These are phyloP conservation scores for Pammene fasciana DNA, from an alignment of 2,888 invertebrate species.

Conservation along the genomic window DNA sequence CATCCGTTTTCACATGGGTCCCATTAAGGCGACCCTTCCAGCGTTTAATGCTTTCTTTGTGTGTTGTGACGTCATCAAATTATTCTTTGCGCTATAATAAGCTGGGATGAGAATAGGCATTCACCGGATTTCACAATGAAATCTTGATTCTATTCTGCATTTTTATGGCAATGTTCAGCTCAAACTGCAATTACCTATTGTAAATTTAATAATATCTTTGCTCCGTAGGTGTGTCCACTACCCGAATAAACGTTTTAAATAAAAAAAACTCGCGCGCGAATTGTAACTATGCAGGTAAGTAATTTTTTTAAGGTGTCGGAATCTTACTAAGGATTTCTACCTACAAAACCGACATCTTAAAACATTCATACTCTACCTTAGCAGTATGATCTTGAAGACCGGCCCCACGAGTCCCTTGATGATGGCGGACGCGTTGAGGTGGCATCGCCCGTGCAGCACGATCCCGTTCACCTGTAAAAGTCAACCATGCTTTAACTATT, in stretches of 20 bases:
- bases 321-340: too few species aligned
- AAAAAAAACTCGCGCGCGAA: too few species aligned
- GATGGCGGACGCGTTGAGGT: conserved; percentile 97
- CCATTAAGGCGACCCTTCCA: conserved; percentile 38
- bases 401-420: conserved; percentile 95
- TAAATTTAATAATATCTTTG: too few species aligned
- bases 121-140: background rate
- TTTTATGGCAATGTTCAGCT: too few species aligned
- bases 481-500: conserved; percentile 39
- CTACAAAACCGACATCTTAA: too few species aligned
- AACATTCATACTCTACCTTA: too few species aligned
- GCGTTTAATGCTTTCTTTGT: conserved; percentile 40
- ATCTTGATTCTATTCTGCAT: too few species aligned
- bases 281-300: too few species aligned
- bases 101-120: conserved; percentile 3
- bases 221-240: too few species aligned
- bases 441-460: conserved; percentile 96
- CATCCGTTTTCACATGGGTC: background rate
- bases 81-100: conserved; percentile 21
- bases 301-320: too few species aligned
- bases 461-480: conserved; percentile 93
- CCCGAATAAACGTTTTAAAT: too few species aligned
- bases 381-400: conserved; percentile 90
- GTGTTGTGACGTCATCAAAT: conserved; percentile 40
- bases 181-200: too few species aligned